phyloP scores from a whole-genome alignment of 1,140 invertebrate species.

The Drosophila azteca region DNA sequence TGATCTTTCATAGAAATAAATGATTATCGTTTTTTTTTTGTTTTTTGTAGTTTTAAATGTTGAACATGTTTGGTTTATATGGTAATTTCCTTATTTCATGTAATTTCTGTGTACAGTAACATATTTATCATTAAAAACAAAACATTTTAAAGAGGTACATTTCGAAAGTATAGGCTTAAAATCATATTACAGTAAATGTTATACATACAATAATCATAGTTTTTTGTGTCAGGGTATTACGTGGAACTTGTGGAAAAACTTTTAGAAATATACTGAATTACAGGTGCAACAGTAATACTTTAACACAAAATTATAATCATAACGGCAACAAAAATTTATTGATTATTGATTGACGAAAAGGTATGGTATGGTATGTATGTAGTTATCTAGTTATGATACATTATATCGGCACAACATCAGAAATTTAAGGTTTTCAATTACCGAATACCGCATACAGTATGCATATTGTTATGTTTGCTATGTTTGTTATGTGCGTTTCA shows the following conservation, averaged over 20 bases:
- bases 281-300: constrained; percentile 54
- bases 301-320: constrained; percentile 38
- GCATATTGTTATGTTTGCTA: constrained; percentile 24
- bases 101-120: constrained; percentile 40
- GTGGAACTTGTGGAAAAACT: constrained; percentile 29
- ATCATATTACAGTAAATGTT: constrained; percentile 40
- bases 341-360: constrained; percentile 34
- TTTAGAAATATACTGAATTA: constrained; percentile 45
- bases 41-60: constrained; percentile 41
- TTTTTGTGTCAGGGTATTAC: constrained; percentile 17
- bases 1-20: constrained; percentile 23
- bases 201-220: too few species aligned
- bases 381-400: constrained; percentile 25
- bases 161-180: constrained; percentile 44
- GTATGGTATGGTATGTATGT: constrained; percentile 9
- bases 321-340: constrained; percentile 54
- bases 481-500: constrained; percentile 68
- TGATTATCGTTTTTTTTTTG: constrained; percentile 15
- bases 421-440: constrained; percentile 37
- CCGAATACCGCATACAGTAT: constrained; percentile 21
- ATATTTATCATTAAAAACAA: constrained; percentile 42
- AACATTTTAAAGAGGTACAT: constrained; percentile 43
- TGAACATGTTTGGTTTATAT: constrained; percentile 43
- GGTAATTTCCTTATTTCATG: constrained; percentile 42
- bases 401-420: constrained; percentile 45